Conservation (phyloP, 2,113 vertebrate genomes). For the Alosa alosa region DNA sequence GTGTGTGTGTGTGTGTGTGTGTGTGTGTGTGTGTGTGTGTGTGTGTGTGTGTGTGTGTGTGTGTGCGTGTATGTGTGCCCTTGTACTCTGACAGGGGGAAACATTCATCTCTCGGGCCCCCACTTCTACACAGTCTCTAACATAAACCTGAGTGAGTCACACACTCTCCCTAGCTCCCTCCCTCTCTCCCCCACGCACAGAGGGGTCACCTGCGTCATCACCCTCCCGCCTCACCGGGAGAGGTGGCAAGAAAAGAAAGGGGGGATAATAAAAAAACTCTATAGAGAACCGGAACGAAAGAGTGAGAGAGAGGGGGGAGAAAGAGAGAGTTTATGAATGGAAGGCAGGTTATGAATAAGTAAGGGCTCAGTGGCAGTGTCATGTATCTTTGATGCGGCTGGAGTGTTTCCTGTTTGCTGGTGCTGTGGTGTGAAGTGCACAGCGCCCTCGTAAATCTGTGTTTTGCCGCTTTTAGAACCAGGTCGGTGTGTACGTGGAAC, state of each 20-base stretch:
- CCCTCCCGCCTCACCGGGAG: slow-evolving; percentile 22
- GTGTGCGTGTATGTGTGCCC: not conserved
- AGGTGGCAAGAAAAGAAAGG: not conserved
- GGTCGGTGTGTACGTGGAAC: not conserved
- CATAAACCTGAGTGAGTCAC: slow-evolving; percentile 23
- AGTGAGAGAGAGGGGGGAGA: not conserved
- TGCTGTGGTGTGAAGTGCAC: not conserved
- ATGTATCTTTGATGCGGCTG: not conserved
- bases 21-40: not conserved
- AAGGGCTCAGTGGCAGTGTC: not conserved
- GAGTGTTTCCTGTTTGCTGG: slow-evolving; percentile 4
- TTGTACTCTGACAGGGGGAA: slow-evolving; percentile 43
- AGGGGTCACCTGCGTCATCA: slow-evolving; percentile 51
- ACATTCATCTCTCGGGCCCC: not conserved
- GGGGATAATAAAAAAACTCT: not conserved
- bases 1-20: no score
- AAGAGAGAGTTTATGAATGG: not conserved
- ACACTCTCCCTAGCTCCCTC: not conserved
- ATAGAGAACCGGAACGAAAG: not conserved
- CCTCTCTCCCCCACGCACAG: not conserved
- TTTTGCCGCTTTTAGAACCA: not conserved
- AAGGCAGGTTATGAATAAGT: not conserved
- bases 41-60: not conserved
- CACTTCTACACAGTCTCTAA: slow-evolving; percentile 16
- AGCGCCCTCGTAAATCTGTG: not conserved